Evolutionary conservation across 92 coral and sea anemone species (phyloP).

Genomic region (Paragorgia papillata): DNA sequence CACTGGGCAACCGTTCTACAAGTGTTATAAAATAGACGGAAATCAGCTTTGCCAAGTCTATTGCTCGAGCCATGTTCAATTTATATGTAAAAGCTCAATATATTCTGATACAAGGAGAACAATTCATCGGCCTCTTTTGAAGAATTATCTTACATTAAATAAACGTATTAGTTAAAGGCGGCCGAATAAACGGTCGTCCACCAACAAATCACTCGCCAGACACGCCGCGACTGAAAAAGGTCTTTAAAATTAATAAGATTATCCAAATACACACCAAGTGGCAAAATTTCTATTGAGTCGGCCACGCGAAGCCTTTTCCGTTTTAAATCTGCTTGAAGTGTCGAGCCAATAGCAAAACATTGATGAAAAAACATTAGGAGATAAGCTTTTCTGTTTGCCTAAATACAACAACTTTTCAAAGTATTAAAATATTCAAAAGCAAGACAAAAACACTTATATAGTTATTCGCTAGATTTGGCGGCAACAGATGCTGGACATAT

Average conservation of each 20-base stretch:
- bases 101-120: constrained; percentile 25
- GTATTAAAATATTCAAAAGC: constrained; percentile 11
- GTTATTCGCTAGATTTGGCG: neutral
- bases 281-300: constrained; percentile 19
- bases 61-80: constrained; percentile 12
- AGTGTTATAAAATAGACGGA: neutral
- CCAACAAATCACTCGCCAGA: constrained; percentile 42
- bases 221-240: constrained; percentile 42
- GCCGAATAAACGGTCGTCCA: constrained; percentile 39
- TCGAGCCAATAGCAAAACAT: neutral
- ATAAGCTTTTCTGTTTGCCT: constrained; percentile 4
- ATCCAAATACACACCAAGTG: constrained; percentile 30
- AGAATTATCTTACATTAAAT: constrained; percentile 47
- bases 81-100: constrained; percentile 6
- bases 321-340: constrained; percentile 5
- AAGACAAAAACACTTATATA: constrained; percentile 13
- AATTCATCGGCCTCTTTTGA: constrained; percentile 47
- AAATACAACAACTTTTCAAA: neutral
- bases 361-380: neutral
- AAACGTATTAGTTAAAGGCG: constrained; percentile 49
- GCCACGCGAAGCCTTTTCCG: constrained; percentile 19
- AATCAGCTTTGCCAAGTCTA: neutral
- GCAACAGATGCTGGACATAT: constrained; percentile 27
- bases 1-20: constrained; percentile 10
- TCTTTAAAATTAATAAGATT: constrained; percentile 49